Conservation (phyloP, 2,113 vertebrate species). For the Halichoeres trimaculatus region DNA sequence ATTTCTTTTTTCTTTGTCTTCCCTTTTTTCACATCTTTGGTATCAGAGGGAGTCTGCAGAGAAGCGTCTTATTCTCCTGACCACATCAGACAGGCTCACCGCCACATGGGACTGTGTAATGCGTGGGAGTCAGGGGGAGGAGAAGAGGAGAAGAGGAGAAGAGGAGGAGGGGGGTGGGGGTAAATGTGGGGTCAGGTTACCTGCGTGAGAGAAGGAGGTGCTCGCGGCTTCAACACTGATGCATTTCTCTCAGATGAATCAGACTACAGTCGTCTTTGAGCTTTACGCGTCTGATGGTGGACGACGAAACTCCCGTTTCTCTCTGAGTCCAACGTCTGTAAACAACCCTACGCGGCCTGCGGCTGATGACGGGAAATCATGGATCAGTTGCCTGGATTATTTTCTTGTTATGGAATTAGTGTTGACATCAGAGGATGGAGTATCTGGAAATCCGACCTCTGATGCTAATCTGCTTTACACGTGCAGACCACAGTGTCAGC, state of each 20-base stretch:
- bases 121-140: slow-evolving; percentile 5
- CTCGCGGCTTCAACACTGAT: background rate
- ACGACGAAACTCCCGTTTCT: background rate
- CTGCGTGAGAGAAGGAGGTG: slow-evolving; percentile 27
- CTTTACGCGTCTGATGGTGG: no score
- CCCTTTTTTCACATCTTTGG: slow-evolving; percentile 19
- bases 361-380: background rate
- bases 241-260: background rate
- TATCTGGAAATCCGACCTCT: no score
- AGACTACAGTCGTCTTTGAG: no score
- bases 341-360: background rate
- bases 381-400: background rate
- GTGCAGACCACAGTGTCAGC: no score
- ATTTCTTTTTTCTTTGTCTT: slow-evolving; percentile 39
- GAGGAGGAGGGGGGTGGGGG: background rate
- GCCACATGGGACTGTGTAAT: slow-evolving; percentile 2
- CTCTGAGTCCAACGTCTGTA: background rate
- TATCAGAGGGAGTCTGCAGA: slow-evolving; percentile 18
- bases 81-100: slow-evolving; percentile 52
- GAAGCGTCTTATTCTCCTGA: slow-evolving; percentile 38
- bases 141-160: background rate
- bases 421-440: no score
- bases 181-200: slow-evolving; percentile 44
- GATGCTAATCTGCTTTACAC: no score
- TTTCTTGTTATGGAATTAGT: no score